A percentile compares a stretch with the other conserved stretches of the same genome.
phyloP scores from a whole-genome alignment of 2,113 vertebrate genomes.

The Forbesichthys agassizii region DNA sequence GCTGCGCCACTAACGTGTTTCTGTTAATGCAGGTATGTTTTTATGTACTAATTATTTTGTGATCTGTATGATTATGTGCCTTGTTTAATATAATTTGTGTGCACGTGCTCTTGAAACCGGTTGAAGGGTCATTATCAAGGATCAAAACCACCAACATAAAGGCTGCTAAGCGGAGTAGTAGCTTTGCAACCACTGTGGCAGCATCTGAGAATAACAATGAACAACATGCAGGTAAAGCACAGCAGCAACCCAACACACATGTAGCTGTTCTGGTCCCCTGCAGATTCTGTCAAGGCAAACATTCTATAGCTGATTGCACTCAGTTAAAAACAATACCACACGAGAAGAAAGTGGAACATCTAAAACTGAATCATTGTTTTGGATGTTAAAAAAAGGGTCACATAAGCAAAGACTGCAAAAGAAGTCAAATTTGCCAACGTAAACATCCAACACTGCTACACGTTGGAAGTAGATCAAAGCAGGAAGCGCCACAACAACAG shows the following conservation, averaged over 20 bases:
- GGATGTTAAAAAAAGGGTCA: conserved; percentile 10
- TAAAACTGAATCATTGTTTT: conserved; percentile 19
- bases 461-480: background rate
- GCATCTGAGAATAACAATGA: background rate
- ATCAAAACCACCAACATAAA: background rate
- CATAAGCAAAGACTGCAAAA: conserved; percentile 13
- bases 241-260: too few species aligned
- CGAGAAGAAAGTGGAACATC: conserved; percentile 1
- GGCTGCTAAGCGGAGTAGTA: background rate
- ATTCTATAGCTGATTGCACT: background rate
- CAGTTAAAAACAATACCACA: background rate
- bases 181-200: background rate
- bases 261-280: background rate
- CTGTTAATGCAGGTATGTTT: too few species aligned
- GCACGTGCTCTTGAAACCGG: background rate
- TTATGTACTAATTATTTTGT: too few species aligned
- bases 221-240: background rate
- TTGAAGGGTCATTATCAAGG: background rate
- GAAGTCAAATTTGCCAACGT: background rate
- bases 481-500: background rate
- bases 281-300: background rate
- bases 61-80: too few species aligned
- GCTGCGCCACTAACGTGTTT: too few species aligned
- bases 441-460: conserved; percentile 13
- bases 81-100: too few species aligned